These are phyloP conservation scores for Cervus canadensis DNA, from an alignment of 2,113 vertebrate genomes.

Conservation along the genomic window DNA sequence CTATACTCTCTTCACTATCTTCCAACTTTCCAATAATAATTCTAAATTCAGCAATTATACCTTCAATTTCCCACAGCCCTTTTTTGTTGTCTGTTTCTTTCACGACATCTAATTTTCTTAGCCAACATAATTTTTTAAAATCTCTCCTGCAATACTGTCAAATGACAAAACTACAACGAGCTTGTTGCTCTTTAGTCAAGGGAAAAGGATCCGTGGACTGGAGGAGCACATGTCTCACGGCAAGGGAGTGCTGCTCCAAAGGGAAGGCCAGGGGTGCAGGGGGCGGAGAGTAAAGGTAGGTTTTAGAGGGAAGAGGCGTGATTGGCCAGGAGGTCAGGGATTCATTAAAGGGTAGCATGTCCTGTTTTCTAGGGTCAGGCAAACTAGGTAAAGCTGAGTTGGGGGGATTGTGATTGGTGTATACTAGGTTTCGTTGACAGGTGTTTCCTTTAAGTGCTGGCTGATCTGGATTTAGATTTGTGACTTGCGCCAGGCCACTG, in stretches of 20 bases:
- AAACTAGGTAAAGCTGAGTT: background rate
- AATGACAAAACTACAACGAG: background rate
- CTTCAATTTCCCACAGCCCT: background rate
- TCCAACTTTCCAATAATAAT: background rate
- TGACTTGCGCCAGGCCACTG: background rate
- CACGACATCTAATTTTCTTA: background rate
- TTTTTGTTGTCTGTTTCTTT: background rate
- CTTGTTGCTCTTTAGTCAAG: background rate
- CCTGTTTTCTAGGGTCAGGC: background rate
- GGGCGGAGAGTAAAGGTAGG: background rate
- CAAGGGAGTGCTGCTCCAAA: background rate
- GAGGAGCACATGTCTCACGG: background rate
- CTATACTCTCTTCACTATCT: background rate
- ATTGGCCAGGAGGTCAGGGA: background rate
- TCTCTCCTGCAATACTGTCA: background rate
- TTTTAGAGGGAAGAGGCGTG: background rate
- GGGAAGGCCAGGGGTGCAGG: rapidly evolving
- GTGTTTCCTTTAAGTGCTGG: background rate
- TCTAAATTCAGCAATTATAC: background rate
- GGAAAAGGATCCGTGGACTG: background rate
- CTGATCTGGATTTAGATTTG: background rate
- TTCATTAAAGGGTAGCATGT: background rate
- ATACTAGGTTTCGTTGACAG: background rate
- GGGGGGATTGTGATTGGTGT: background rate
- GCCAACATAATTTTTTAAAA: background rate